Evolutionary conservation across 2,113 vertebrate species (phyloP).

Genomic region (Sorex fumeus): DNA sequence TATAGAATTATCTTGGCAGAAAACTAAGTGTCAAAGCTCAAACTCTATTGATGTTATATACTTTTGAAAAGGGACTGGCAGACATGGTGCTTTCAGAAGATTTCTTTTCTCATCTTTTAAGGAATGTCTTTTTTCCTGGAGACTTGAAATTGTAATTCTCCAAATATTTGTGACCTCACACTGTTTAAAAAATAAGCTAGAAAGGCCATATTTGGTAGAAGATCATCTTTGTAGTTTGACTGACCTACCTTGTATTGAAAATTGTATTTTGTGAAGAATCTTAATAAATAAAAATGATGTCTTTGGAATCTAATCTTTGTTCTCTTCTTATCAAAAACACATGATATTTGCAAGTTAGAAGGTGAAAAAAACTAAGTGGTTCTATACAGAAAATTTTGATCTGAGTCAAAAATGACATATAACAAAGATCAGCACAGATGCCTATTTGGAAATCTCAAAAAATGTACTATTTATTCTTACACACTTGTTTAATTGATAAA

Average conservation of each 20-base stretch:
- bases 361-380: background rate
- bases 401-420: slow-evolving; percentile 19
- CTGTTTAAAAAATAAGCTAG: background rate
- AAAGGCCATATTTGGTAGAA: background rate
- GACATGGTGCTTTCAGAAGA: background rate
- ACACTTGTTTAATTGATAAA: slow-evolving; percentile 50
- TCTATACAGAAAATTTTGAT: slow-evolving; percentile 50
- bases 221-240: background rate
- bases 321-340: slow-evolving; percentile 16
- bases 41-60: background rate
- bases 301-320: background rate
- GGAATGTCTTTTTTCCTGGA: background rate
- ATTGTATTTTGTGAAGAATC: slow-evolving; percentile 26
- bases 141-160: background rate
- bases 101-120: background rate
- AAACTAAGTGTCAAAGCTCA: slow-evolving; percentile 30
- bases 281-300: slow-evolving; percentile 41
- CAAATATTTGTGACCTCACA: slow-evolving; percentile 19
- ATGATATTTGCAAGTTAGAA: slow-evolving; percentile 43
- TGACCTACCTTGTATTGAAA: background rate
- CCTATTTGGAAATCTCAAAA: slow-evolving; percentile 48
- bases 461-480: slow-evolving; percentile 34
- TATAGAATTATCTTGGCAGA: slow-evolving; percentile 60
- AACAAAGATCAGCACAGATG: background rate
- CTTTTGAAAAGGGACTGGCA: slow-evolving; percentile 21